phyloP scores from a whole-genome alignment of 1,140 invertebrate species.

The Drosophila aff. region DNA sequence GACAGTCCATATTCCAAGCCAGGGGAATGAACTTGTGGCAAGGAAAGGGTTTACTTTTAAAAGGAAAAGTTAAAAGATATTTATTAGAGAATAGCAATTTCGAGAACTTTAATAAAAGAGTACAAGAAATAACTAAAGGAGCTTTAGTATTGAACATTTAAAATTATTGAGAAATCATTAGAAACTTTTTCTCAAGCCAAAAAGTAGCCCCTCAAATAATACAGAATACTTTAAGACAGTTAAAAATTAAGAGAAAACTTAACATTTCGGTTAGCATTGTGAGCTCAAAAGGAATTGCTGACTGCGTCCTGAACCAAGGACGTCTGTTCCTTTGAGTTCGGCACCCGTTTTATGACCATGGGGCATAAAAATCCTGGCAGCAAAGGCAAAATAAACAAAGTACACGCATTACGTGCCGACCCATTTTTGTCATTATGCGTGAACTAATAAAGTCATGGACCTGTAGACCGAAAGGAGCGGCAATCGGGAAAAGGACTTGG shows the following conservation, averaged over 20 bases:
- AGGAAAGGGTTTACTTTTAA: not conserved
- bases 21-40: not conserved
- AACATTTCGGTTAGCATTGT: not conserved
- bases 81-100: no score
- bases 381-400: slow-evolving; percentile 71
- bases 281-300: no score
- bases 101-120: not conserved
- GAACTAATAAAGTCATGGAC: slow-evolving; percentile 76
- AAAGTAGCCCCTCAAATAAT: not conserved
- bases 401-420: slow-evolving; percentile 78
- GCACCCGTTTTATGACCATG: slow-evolving; percentile 61
- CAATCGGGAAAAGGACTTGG: not conserved
- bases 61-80: no score
- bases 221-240: not conserved
- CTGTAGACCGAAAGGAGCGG: slow-evolving; percentile 38
- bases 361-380: slow-evolving; percentile 71
- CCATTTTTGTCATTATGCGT: slow-evolving; percentile 80
- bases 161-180: not conserved
- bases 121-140: no score
- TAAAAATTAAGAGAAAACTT: not conserved
- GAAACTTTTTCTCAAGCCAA: not conserved
- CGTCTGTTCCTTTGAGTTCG: slow-evolving; percentile 17
- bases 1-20: no score
- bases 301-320: slow-evolving; percentile 1
- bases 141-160: no score